Evolutionary conservation across 2,113 vertebrate species (phyloP).

Genomic region (Globicephala melas): DNA sequence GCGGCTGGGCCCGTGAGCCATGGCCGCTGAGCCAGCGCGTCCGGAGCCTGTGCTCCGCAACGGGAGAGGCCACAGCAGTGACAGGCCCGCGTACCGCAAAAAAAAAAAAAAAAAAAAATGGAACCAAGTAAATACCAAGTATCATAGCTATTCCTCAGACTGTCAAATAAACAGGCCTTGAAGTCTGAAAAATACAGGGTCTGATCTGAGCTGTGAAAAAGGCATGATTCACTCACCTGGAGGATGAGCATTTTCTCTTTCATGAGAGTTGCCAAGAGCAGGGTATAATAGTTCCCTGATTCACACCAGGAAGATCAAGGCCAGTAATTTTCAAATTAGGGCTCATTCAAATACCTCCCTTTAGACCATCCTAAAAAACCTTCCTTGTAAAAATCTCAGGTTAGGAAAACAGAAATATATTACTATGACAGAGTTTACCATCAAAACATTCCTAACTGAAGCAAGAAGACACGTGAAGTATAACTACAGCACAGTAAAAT

Average conservation of each 20-base stretch:
- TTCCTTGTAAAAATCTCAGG: constrained; percentile 34
- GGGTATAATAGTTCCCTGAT: constrained; percentile 5
- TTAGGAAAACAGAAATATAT: constrained; percentile 34
- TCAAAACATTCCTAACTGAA: neutral
- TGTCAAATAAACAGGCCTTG: neutral
- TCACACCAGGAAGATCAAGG: constrained; percentile 14
- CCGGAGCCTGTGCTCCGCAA: too few species aligned
- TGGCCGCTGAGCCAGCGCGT: too few species aligned
- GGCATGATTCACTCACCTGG: constrained; percentile 29
- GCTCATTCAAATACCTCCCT: constrained; percentile 22
- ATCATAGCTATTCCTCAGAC: neutral
- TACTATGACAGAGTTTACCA: neutral
- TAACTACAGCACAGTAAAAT: neutral
- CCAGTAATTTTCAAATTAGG: constrained; percentile 46
- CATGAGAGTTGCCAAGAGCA: constrained; percentile 30
- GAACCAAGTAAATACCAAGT: neutral
- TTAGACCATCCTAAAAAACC: neutral
- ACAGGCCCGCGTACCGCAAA: too few species aligned
- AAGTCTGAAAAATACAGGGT: neutral
- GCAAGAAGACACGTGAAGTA: neutral
- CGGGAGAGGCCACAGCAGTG: too few species aligned
- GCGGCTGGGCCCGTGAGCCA: too few species aligned
- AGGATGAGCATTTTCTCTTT: constrained; percentile 27
- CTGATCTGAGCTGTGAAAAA: neutral
- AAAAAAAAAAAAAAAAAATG: neutral